A percentile compares a stretch with the other conserved stretches of the same genome.
phyloP scores from a whole-genome alignment of 2,797 vertebrate species.

The Setipinna tenuifilis region DNA sequence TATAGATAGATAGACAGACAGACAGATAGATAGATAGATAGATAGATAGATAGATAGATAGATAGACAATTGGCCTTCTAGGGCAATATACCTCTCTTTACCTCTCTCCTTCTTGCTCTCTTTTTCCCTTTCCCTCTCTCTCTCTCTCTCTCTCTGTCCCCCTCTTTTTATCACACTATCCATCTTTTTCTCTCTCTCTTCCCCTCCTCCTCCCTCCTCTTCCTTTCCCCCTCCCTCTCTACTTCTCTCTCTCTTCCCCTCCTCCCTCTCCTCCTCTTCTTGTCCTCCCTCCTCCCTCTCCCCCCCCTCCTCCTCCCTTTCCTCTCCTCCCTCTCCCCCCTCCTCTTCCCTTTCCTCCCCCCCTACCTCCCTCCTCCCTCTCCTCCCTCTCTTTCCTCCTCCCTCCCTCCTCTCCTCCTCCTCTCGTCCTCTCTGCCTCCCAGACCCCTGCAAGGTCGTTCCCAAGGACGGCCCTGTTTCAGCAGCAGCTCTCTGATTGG shows the following conservation, averaged over 20 bases:
- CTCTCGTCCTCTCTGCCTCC: slow-evolving; percentile 44
- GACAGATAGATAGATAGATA: too few species aligned
- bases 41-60: too few species aligned
- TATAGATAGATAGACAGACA: too few species aligned
- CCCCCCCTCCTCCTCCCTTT: slow-evolving; percentile 43
- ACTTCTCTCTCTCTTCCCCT: slow-evolving; percentile 31
- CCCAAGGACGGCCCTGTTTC: slow-evolving; percentile 76
- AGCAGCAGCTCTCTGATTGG: slow-evolving; percentile 74
- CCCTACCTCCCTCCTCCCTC: background rate
- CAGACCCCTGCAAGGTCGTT: slow-evolving; percentile 75
- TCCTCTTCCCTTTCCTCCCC: slow-evolving; percentile 38
- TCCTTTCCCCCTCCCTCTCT: background rate
- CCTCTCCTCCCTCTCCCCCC: slow-evolving; percentile 39
- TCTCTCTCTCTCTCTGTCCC: too few species aligned
- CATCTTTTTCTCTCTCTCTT: too few species aligned
- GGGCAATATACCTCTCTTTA: too few species aligned
- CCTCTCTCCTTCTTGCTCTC: too few species aligned
- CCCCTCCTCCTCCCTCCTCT: too few species aligned
- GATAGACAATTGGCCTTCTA: too few species aligned
- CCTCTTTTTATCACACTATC: too few species aligned
- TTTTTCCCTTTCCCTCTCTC: too few species aligned
- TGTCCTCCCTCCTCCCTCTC: slow-evolving; percentile 30
- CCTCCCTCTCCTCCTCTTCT: slow-evolving; percentile 43
- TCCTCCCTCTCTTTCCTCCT: slow-evolving; percentile 22
- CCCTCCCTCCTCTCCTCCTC: slow-evolving; percentile 30